Conservation (phyloP, 2,113 vertebrate species). For the Origma solitaria region DNA sequence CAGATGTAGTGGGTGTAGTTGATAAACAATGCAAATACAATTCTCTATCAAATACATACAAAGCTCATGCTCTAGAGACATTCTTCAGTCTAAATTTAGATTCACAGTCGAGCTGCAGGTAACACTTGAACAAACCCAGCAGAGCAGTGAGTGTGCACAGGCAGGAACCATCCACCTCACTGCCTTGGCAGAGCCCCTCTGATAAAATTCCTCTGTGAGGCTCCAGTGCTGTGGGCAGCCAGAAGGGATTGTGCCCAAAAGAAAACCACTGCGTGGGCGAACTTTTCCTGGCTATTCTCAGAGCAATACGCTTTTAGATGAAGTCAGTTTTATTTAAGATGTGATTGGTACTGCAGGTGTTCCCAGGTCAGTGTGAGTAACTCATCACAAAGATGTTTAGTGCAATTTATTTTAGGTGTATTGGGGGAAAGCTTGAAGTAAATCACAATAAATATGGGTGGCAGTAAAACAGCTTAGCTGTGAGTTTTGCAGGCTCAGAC, state of each 20-base stretch:
- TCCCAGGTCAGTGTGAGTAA: background rate
- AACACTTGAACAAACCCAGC: background rate
- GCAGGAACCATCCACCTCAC: background rate
- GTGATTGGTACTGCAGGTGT: background rate
- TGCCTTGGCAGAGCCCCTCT: background rate
- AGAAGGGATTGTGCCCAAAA: background rate
- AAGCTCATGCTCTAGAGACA: background rate
- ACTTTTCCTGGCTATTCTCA: background rate
- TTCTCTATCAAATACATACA: background rate
- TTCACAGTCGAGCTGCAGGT: background rate
- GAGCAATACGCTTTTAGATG: background rate
- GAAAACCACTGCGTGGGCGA: background rate
- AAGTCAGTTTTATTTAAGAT: background rate
- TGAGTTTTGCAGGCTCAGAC: background rate
- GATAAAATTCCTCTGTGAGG: background rate
- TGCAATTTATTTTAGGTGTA: background rate
- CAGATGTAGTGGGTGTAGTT: background rate
- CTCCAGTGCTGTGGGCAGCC: background rate
- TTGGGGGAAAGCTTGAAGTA: background rate
- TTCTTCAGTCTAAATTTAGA: background rate
- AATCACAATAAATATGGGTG: background rate
- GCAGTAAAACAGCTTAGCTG: background rate
- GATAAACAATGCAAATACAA: background rate
- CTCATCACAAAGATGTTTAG: background rate
- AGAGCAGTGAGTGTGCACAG: background rate